A percentile compares a stretch with the other conserved stretches of the same genome.
Conservation (phyloP, 2,888 invertebrate species). For the Tyria jacobaeae region DNA sequence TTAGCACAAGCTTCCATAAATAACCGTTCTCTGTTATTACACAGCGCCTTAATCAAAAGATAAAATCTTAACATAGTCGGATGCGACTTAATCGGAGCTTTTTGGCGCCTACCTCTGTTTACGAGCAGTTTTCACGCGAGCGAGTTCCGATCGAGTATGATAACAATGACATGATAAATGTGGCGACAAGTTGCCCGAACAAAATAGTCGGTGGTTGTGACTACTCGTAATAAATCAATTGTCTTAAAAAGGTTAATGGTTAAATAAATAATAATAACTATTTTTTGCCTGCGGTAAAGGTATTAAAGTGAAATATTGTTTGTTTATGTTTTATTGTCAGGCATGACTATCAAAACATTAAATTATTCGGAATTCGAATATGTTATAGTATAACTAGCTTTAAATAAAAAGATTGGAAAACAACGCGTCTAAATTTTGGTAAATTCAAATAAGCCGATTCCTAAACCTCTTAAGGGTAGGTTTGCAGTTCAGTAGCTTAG, state of each 20-base stretch:
- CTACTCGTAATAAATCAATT: constrained; percentile 38
- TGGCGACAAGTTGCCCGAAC: constrained; percentile 22
- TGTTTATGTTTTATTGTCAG: not conserved
- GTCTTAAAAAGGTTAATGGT: constrained; percentile 22
- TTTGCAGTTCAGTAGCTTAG: too few species aligned
- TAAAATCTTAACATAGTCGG: constrained; percentile 80
- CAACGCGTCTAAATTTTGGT: not conserved
- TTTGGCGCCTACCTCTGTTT: constrained; percentile 52
- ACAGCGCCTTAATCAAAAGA: constrained; percentile 83
- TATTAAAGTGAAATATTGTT: not conserved
- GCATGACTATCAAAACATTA: too few species aligned
- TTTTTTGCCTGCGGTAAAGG: not conserved
- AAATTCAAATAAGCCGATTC: too few species aligned
- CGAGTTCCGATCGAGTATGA: constrained; percentile 35
- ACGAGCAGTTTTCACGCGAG: constrained; percentile 51
- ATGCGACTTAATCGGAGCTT: constrained; percentile 70
- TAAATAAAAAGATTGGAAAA: not conserved
- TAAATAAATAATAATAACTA: constrained; percentile 4
- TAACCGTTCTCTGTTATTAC: constrained; percentile 79
- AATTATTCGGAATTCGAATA: not conserved
- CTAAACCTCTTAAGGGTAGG: too few species aligned
- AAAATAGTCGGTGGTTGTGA: constrained; percentile 30
- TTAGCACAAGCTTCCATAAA: constrained; percentile 72
- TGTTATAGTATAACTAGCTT: not conserved
- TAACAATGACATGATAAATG: constrained; percentile 37